Evolutionary conservation across 2,888 invertebrate species (phyloP), one percentile per base, ranked within the genome.

Genomic region (Athalia circularis): DNA sequence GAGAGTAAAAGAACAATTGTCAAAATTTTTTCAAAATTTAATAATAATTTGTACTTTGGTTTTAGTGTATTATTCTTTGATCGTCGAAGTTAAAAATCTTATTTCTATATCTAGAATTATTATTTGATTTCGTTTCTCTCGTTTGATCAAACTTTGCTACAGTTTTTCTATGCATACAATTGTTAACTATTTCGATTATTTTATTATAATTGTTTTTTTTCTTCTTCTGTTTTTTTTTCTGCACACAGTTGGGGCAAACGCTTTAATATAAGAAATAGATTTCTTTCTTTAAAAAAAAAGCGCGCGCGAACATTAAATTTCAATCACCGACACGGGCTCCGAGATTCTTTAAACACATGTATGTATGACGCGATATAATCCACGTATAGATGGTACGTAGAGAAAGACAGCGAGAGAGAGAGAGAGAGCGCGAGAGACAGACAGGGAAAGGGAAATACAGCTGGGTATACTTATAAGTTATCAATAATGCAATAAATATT

Each of bases 401-500:
- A 77, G 62, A 54, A 43, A 57, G 48, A 45, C n/a, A 57, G 45
- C 15, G 50, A 61, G 77, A 48, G 8, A 29, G 3, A 62, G n/a
- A 29, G 29, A 59, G 64, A 13, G 13, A 70, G 65, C 4, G 64
- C 68, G 62, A 54, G 70, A 72, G 62, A 54, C n/a, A 57, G 48
- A 45, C n/a, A 57, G 45, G 47, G 43, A 61, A 75, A 48, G 8
- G 59, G n/a, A 50, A 6, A 9, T 45, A 29, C 3, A 62, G n/a
- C 13, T 13, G 54, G 64, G 59, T 81, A 81, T 84, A 86, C 84
- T 83, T 86, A 83, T 85, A 84, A 86, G 84, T 5, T n/a, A 43
- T 15, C 50, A 75, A 62, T 62, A 84, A 88, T 87, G 87, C 86
- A 89, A 89, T 89, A 90, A 90, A 89, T 90, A 89, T 89, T 88